Evolutionary conservation across 1,140 invertebrate species (phyloP), one percentile per base, ranked within the genome.

Genomic region (Andrena cerasifolii): DNA sequence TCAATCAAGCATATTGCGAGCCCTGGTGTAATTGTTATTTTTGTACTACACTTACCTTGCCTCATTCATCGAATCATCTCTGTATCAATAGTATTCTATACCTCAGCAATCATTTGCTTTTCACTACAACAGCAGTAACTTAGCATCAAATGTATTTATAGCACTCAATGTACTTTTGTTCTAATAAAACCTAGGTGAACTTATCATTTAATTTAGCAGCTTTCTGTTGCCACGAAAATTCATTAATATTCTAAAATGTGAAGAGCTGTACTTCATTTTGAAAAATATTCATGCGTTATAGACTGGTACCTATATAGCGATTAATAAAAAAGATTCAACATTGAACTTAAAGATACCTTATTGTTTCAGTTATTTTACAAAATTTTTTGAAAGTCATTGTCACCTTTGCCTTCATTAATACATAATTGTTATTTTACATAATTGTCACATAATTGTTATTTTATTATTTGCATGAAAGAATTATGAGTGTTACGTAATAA

Each of bases 1-100:
- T 33, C 12, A 4, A 24, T n/a, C 1, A 43, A 40, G 24, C 24
- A 10, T 2, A 43, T 54, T 10, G 18, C n/a, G 10, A 33, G 3
- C 4, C 6, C 7, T 36, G 54, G 18, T 5, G n/a, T 40, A 56
- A 66, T 66, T 66, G 40, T 56, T 75, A 47, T 67, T 75, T 67
- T 75, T 66, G 51, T 36, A 6, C n/a, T n/a, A 2, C 16, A 45
- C 33, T 24, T 36, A 66, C 6, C 10, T 33, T 59, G 49, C 31
- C 18, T 58, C 26, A 47, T 36, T 33, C 21, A 16, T 16, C n/a
- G 5, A 24, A 49, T 24, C 18, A 24, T 54, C 3, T 66, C 43
- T 26, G 16, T 18, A 28, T 54, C 26, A 18, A 65, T 65, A 43
- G 21, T 7, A 28, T 16, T 40, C 0, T 73, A 43, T 54, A 14